Conservation (phyloP, 2,113 vertebrate genomes). For the Cavia aperea region DNA sequence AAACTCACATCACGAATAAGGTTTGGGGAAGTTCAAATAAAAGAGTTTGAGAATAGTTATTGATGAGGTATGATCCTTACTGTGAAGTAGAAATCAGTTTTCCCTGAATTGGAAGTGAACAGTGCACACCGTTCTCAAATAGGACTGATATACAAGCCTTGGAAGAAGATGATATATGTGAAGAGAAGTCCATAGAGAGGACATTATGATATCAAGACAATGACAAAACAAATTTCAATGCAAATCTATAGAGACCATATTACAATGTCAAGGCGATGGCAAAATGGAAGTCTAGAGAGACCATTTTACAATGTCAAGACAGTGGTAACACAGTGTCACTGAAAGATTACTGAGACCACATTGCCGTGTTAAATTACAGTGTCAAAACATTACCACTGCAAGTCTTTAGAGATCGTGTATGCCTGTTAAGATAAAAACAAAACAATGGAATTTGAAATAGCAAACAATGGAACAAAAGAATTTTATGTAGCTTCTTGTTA, state of each 20-base stretch:
- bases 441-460: conserved; percentile 68
- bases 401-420: conserved; percentile 63
- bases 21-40: conserved; percentile 57
- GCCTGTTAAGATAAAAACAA: conserved; percentile 64
- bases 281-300: conserved; percentile 81
- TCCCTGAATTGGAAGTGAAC: conserved; percentile 56
- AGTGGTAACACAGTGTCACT: conserved; percentile 78
- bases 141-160: conserved; percentile 55
- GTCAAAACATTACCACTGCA: conserved; percentile 80
- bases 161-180: conserved; percentile 69
- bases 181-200: conserved; percentile 77
- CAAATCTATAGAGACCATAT: conserved; percentile 82
- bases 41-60: conserved; percentile 67
- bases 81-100: conserved; percentile 55
- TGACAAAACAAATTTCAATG: conserved; percentile 82
- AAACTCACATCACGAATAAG: conserved; percentile 39
- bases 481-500: conserved; percentile 33
- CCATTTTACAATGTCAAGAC: conserved; percentile 80
- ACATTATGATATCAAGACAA: conserved; percentile 83
- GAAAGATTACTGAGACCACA: conserved; percentile 78
- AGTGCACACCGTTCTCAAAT: conserved; percentile 58
- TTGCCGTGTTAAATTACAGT: conserved; percentile 77
- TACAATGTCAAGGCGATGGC: conserved; percentile 81
- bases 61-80: conserved; percentile 52
- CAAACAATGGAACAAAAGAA: conserved; percentile 67